Percentiles rank a stretch among this genome's conserved stretches.
These are phyloP conservation scores for Hydrozoanthus tunicans DNA, from an alignment of 64 coral and sea anemone genomes.

Conservation along the genomic window DNA sequence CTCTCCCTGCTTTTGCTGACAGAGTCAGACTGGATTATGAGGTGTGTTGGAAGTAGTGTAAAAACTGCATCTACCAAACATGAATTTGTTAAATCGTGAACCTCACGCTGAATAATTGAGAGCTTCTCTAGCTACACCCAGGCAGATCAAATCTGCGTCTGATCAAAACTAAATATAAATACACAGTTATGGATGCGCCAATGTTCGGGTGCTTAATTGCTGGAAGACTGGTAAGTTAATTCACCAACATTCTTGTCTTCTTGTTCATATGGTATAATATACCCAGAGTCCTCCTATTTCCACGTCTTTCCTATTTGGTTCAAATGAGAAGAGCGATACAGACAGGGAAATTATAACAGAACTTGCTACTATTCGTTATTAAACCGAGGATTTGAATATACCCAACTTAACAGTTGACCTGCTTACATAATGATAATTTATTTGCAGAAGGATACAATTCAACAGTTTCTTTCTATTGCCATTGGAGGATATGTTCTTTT, in stretches of 20 bases:
- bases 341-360: too few relatives aligned
- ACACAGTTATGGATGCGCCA: slow-evolving; percentile 48
- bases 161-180: slow-evolving; percentile 5
- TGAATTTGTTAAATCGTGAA: neutral
- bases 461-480: too few relatives aligned
- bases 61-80: neutral
- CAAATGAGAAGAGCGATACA: neutral
- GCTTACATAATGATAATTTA: too few relatives aligned
- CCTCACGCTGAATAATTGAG: neutral
- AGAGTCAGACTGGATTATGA: neutral
- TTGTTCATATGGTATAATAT: neutral
- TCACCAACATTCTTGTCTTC: neutral
- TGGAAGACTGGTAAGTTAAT: slow-evolving; percentile 78
- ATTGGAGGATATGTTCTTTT: too few relatives aligned
- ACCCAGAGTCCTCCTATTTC: neutral
- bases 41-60: too few relatives aligned
- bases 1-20: neutral
- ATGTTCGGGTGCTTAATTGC: slow-evolving; percentile 97
- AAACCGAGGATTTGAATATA: too few relatives aligned
- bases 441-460: too few relatives aligned
- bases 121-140: neutral
- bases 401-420: too few relatives aligned
- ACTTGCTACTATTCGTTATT: too few relatives aligned
- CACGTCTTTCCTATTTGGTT: neutral
- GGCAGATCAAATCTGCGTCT: neutral